Evolutionary conservation across 1,140 invertebrate genomes (phyloP).

Genomic region (Aphidius gifuensis): DNA sequence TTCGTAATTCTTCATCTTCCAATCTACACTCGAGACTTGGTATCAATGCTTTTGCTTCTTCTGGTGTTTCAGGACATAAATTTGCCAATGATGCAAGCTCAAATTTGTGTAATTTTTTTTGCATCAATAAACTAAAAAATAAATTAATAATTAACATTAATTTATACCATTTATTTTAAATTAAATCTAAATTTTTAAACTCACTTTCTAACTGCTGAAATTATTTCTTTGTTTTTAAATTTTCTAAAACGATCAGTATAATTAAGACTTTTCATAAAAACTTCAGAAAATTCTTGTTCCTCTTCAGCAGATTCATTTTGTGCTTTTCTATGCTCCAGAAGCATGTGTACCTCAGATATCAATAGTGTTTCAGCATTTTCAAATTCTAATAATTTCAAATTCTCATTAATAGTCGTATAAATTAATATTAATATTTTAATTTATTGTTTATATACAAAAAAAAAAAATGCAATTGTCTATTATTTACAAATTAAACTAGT

Average conservation of each 20-base stretch:
- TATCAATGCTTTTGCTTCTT: constrained; percentile 96
- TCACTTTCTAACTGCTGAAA: constrained; percentile 87
- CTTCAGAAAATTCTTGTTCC: constrained; percentile 96
- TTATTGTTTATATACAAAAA: background rate
- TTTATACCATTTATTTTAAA: background rate
- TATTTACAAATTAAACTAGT: too few relatives aligned
- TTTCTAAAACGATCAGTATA: constrained; percentile 95
- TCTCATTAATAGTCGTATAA: background rate
- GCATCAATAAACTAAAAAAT: constrained; percentile 78
- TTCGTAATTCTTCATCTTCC: constrained; percentile 92
- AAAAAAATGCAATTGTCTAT: too few relatives aligned
- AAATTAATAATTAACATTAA: constrained; percentile 24
- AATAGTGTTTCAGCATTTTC: constrained; percentile 97
- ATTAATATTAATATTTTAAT: background rate
- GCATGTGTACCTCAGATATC: constrained; percentile 97
- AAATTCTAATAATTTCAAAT: constrained; percentile 74
- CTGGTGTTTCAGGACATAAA: constrained; percentile 94
- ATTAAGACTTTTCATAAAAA: constrained; percentile 96
- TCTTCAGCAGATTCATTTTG: constrained; percentile 98
- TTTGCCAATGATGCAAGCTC: constrained; percentile 97
- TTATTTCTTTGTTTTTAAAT: constrained; percentile 98
- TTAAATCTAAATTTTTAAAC: constrained; percentile 29
- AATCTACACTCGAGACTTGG: constrained; percentile 93
- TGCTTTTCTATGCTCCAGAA: constrained; percentile 93
- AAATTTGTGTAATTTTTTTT: constrained; percentile 98